Conservation (phyloP, 2,888 invertebrate genomes). For the Ormyrus pomaceus region DNA sequence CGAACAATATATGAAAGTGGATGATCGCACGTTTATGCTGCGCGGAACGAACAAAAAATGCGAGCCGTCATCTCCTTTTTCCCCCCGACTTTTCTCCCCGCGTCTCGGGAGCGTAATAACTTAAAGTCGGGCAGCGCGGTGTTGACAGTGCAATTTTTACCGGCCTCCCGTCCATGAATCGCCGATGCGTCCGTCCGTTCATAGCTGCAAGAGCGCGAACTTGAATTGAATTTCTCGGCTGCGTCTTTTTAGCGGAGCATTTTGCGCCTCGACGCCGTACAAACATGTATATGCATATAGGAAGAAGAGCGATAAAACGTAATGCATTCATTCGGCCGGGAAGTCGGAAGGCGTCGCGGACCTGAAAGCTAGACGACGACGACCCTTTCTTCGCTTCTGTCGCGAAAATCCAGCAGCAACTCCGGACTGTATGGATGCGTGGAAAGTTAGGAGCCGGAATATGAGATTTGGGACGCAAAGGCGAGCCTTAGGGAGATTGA, state of each 20-base stretch:
- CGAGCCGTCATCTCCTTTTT: neutral
- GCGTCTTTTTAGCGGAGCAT: too few relatives aligned
- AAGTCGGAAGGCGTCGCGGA: neutral
- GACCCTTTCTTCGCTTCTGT: neutral
- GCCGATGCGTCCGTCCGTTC: conserved; percentile 26
- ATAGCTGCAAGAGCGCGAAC: neutral
- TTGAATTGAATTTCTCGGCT: conserved; percentile 39
- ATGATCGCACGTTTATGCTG: too few relatives aligned
- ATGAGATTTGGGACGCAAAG: conserved; percentile 12
- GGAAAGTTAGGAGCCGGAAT: neutral
- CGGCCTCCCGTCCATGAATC: conserved; percentile 30
- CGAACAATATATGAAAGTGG: neutral
- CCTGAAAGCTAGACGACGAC: too few relatives aligned
- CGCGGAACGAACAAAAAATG: too few relatives aligned
- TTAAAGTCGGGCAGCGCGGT: conserved; percentile 14
- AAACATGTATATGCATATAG: neutral
- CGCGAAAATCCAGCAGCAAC: neutral
- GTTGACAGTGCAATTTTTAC: conserved; percentile 50
- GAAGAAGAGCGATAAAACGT: conserved; percentile 30
- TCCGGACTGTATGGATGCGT: neutral
- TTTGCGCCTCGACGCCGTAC: too few relatives aligned
- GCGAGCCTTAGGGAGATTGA: conserved; percentile 28
- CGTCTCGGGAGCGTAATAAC: conserved; percentile 29
- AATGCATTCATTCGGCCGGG: conserved; percentile 32
- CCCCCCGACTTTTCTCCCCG: neutral